Evolutionary conservation across 37 sponge, comb jelly and placozoan species (phyloP).

Genomic region (Mnemiopsis leidyi): DNA sequence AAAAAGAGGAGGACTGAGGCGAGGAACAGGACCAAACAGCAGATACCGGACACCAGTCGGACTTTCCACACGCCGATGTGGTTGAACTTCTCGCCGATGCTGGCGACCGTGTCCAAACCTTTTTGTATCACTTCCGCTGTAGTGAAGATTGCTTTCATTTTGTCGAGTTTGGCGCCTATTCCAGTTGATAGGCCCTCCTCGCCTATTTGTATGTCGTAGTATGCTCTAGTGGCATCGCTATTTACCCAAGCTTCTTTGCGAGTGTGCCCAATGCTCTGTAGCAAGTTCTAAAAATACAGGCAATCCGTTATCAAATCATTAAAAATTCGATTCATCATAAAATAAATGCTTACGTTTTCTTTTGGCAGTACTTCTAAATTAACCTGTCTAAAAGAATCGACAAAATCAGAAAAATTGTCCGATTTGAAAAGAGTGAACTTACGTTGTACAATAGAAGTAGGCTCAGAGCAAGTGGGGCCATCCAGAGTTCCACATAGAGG

Average conservation of each 20-base stretch:
- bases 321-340: no score
- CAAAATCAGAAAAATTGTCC: no score
- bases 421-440: no score
- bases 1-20: not conserved
- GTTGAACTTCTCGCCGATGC: conserved; percentile 15
- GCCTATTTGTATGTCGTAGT: conserved; percentile 1
- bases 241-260: not conserved
- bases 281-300: not conserved
- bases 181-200: not conserved
- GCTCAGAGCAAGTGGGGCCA: not conserved
- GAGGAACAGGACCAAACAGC: not conserved
- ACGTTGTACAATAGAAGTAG: not conserved
- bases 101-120: not conserved
- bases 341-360: no score
- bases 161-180: conserved; percentile 26
- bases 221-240: not conserved
- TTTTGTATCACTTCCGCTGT: conserved; percentile 35
- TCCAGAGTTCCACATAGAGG: conserved; percentile 48
- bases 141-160: conserved; percentile 39
- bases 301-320: no score
- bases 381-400: not conserved
- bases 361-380: no score
- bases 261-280: not conserved
- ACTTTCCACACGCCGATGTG: conserved; percentile 49
- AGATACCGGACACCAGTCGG: not conserved